These are phyloP conservation scores for Pseudachorutes palmiensis DNA, from an alignment of 1,140 invertebrate species.

Conservation along the genomic window DNA sequence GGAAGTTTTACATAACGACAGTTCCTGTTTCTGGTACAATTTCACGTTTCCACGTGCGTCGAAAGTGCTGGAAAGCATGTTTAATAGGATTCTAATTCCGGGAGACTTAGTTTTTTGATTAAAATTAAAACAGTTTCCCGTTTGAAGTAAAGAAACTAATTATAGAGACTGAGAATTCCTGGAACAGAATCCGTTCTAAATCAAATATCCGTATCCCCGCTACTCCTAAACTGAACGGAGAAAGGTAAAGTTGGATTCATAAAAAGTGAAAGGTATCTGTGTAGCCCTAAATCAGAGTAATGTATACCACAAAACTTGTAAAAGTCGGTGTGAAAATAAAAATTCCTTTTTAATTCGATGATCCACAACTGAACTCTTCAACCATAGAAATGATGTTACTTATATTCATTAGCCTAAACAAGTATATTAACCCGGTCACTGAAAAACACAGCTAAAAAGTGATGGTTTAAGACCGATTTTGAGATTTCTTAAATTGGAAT, in stretches of 20 bases:
- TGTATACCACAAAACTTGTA: background rate
- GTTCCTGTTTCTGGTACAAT: background rate
- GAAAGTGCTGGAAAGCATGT: background rate
- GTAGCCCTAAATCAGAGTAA: background rate
- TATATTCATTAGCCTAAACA: background rate
- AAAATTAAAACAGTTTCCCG: background rate
- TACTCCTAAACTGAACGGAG: background rate
- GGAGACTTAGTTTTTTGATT: background rate
- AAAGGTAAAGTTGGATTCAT: background rate
- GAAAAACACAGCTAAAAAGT: no score
- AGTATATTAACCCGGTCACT: no score
- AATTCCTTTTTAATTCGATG: no score
- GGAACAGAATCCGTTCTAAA: background rate
- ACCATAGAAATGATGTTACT: background rate
- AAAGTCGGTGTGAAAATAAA: no score
- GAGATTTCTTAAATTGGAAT: no score
- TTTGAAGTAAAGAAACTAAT: constrained; percentile 10
- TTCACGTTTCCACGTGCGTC: background rate
- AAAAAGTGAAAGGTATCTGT: background rate
- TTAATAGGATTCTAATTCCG: background rate
- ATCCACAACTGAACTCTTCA: background rate
- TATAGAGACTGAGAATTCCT: background rate
- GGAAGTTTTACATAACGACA: no score
- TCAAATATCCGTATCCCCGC: background rate
- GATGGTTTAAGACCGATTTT: no score